Evolutionary conservation across 2,113 vertebrate species (phyloP).

Genomic region (Nesoenas mayeri): DNA sequence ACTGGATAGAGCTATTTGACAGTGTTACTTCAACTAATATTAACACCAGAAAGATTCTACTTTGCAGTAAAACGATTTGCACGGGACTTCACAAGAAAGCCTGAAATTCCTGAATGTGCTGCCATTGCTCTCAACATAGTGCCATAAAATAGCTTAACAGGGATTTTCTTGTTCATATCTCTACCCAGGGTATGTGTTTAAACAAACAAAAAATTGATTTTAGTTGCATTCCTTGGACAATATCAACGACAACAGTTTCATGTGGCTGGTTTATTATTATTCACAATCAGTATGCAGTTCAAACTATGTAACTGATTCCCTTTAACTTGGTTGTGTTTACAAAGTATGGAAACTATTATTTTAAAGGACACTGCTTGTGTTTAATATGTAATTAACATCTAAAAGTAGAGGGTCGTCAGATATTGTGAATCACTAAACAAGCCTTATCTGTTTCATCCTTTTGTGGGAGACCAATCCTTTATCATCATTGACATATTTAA

Average conservation of each 20-base stretch:
- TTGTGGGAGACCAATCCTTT: background rate
- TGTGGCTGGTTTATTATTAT: background rate
- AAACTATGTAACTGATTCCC: background rate
- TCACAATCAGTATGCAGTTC: background rate
- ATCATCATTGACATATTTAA: background rate
- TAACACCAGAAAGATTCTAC: slow-evolving; percentile 54
- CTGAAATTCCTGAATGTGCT: slow-evolving; percentile 77
- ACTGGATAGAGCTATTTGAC: slow-evolving; percentile 51
- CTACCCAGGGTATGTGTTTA: slow-evolving; percentile 65
- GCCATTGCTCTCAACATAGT: slow-evolving; percentile 75
- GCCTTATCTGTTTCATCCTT: background rate
- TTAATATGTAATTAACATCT: background rate
- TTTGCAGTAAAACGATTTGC: slow-evolving; percentile 61
- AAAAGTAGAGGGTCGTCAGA: background rate
- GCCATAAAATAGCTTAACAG: slow-evolving; percentile 84
- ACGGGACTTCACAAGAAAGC: slow-evolving; percentile 67
- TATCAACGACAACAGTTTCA: background rate
- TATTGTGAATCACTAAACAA: background rate
- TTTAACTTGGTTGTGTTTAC: background rate
- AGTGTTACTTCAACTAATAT: slow-evolving; percentile 52
- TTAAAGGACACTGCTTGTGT: background rate
- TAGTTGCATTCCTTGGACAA: background rate
- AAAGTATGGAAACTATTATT: background rate
- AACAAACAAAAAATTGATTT: slow-evolving; percentile 50
- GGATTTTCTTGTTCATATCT: slow-evolving; percentile 88